Base-by-base conservation (phyloP, 2,888 invertebrate genomes). In the Lordiphosa andalusiaca region DNA sequence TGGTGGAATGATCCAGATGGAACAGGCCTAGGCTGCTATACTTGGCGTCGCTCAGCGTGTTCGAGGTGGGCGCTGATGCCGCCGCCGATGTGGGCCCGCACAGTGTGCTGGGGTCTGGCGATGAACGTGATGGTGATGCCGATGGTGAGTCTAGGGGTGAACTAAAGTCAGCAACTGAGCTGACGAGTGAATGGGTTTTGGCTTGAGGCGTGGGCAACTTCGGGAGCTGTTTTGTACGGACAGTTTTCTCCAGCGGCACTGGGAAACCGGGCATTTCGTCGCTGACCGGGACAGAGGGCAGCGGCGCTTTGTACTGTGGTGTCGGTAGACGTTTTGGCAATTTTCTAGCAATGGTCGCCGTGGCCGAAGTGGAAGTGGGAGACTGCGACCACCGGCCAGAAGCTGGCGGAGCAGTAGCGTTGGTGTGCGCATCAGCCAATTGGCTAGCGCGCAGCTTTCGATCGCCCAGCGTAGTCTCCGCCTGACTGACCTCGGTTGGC, bases 311-410 rank as follows among this genome's bases (percentile, higher is more conserved):
- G 46, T 56, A 67, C 41, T 67, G 66, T 21, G 80, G 84, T 57
- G 74, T 75, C 53, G 84, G 85, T 50, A 85, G 67, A 61, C 73
- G 74, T 74, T 86, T 86, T 69, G 87, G 87, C 73, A 86, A 82
- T 84, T 87, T 87, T 67, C 85, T 80, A 67, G 71, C 44, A 61
- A 69, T 60, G 13, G 64, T 61, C 44, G 38, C 12, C 37, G 52
- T 38, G 16, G 37, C 25, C 7, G 36, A 37, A 19, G 47, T 36
- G 21, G 21, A 13, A 37, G 40, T 13, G 13, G 36, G 33, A 16
- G 40, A 10, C 39, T 56, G 42, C 19, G 66, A 64, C 51, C 71
- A 66, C 40, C 40, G 57, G 35, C 6, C 46, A 47, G 52, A 56
- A 67, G 57, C 59, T 59, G 37, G 50, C 44, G 30, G 30, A 30